These are phyloP conservation scores for Drosophila carrolli DNA, from an alignment of 1,140 invertebrate species.

Conservation along the genomic window DNA sequence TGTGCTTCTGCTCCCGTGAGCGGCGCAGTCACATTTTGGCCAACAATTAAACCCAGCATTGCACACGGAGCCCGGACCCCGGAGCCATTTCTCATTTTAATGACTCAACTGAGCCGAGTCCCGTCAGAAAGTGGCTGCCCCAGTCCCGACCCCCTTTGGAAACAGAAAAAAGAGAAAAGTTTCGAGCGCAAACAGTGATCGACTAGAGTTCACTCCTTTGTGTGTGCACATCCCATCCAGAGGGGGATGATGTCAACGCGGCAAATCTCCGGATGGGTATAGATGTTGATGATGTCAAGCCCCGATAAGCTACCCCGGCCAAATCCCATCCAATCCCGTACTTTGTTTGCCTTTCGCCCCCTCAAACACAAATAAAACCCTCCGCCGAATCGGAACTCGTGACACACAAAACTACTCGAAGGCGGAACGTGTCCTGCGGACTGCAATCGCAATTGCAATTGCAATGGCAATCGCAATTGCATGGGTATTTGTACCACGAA, in stretches of 20 bases:
- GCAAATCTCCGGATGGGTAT: constrained; percentile 18
- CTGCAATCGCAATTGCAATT: constrained; percentile 11
- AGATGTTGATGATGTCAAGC: constrained; percentile 39
- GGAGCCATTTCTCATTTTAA: constrained; percentile 80
- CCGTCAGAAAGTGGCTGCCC: constrained; percentile 53
- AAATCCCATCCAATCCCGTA: constrained; percentile 33
- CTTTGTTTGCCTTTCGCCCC: constrained; percentile 26
- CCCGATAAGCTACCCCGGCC: constrained; percentile 28
- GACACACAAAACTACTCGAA: constrained; percentile 43
- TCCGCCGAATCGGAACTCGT: constrained; percentile 27
- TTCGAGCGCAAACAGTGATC: constrained; percentile 6
- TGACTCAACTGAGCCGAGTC: constrained; percentile 68
- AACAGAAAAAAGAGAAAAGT: constrained; percentile 4
- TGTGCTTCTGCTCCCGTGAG: constrained; percentile 16
- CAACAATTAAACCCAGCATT: constrained; percentile 76
- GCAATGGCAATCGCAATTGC: constrained; percentile 12
- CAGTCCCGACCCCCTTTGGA: not conserved
- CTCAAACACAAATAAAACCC: constrained; percentile 14
- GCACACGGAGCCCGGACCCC: constrained; percentile 65
- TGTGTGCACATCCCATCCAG: not conserved
- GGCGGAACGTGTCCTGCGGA: constrained; percentile 25
- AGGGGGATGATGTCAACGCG: constrained; percentile 19
- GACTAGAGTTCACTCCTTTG: constrained; percentile 12
- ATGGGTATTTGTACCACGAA: constrained; percentile 6
- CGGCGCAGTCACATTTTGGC: constrained; percentile 61